Evolutionary conservation across 2,888 invertebrate species (phyloP).

Genomic region (Bombylius discolor): DNA sequence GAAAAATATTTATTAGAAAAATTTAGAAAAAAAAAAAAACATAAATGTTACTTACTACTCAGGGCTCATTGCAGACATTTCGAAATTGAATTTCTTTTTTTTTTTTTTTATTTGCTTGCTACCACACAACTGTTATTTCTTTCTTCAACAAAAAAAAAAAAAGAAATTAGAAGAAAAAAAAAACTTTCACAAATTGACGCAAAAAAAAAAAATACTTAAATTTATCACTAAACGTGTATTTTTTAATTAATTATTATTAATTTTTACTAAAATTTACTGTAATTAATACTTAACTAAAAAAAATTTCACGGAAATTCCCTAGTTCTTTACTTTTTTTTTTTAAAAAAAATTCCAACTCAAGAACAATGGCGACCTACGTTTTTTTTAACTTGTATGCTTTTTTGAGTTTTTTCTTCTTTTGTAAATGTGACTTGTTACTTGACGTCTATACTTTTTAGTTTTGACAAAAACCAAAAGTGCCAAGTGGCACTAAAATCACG

Average conservation of each 20-base stretch:
- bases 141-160: no score
- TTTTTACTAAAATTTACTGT: not conserved
- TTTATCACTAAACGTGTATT: not conserved
- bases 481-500: constrained; percentile 7
- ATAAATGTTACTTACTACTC: constrained; percentile 55
- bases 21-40: not conserved
- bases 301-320: not conserved
- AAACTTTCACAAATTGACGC: not conserved
- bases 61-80: constrained; percentile 55
- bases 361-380: constrained; percentile 14
- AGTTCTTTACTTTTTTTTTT: constrained; percentile 1
- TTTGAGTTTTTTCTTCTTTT: not conserved
- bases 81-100: not conserved
- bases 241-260: not conserved
- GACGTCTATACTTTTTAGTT: constrained; percentile 10
- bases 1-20: no score
- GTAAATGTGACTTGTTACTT: constrained; percentile 9
- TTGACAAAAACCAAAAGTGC: constrained; percentile 3
- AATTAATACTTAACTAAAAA: not conserved
- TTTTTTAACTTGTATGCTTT: not conserved
- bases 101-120: not conserved
- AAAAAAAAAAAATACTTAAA: not conserved
- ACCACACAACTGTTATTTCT: not conserved
- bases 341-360: constrained; percentile 6
- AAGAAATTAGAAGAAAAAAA: no score